Percentiles rank a stretch among this genome's conserved stretches.
Evolutionary conservation across 2,797 vertebrate species (phyloP).

Genomic region (Pseudocheirus occidentalis): DNA sequence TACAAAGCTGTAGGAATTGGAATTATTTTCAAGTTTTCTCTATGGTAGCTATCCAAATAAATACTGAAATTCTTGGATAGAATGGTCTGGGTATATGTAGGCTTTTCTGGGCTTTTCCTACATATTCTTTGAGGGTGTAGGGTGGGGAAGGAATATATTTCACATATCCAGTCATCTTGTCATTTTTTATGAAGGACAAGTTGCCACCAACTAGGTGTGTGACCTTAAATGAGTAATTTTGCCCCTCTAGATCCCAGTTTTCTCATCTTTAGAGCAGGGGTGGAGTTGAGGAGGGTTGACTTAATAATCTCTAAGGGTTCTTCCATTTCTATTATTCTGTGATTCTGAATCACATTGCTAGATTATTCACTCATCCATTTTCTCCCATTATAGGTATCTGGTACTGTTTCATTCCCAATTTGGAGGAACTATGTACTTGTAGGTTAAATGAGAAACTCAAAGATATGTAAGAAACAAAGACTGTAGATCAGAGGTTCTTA

Average conservation of each 20-base stretch:
- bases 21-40: not conserved
- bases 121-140: not conserved
- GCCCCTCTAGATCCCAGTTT: not conserved
- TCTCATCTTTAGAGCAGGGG: not conserved
- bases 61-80: not conserved
- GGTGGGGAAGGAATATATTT: not conserved
- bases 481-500: not conserved
- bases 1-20: not conserved
- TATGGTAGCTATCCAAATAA: not conserved
- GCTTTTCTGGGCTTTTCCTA: not conserved
- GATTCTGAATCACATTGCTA: not conserved
- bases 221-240: not conserved
- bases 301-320: not conserved
- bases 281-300: not conserved
- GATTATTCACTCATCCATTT: not conserved
- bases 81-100: not conserved
- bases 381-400: not conserved
- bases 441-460: not conserved
- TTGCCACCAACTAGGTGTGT: not conserved
- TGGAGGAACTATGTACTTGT: not conserved
- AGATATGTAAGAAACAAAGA: not conserved
- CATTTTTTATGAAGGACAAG: not conserved
- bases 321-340: not conserved
- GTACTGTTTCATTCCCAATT: not conserved
- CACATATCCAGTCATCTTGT: not conserved